Evolutionary conservation across 92 coral and sea anemone species (phyloP).

Genomic region (Hydrozoanthus gracilis): DNA sequence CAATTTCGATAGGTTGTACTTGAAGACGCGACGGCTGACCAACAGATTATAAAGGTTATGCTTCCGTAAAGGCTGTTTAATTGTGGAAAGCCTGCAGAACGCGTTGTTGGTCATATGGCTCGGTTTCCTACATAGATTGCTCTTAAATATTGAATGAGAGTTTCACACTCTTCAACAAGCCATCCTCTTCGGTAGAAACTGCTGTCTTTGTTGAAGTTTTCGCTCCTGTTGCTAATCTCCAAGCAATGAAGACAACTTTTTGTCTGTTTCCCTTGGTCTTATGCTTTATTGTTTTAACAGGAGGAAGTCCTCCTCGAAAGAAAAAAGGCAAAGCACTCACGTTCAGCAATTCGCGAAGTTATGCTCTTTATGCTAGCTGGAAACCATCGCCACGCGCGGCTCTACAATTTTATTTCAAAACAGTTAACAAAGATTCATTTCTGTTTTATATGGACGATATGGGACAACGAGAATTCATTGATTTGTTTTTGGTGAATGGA

Average conservation of each 20-base stretch:
- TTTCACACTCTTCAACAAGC: background rate
- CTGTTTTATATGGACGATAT: conserved; percentile 43
- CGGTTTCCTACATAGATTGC: background rate
- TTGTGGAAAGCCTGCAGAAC: conserved; percentile 14
- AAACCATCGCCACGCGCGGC: conserved; percentile 14
- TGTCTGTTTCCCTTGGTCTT: background rate
- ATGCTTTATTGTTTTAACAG: background rate
- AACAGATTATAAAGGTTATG: background rate
- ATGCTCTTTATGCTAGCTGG: conserved; percentile 29
- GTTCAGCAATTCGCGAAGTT: background rate
- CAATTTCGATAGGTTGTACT: conserved; percentile 33
- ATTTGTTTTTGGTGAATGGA: conserved; percentile 42
- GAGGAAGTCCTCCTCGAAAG: background rate
- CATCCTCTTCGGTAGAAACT: background rate
- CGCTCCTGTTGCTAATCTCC: background rate
- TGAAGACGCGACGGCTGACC: conserved; percentile 21
- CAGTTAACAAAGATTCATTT: conserved; percentile 29
- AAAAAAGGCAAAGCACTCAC: background rate
- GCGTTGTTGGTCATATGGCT: background rate
- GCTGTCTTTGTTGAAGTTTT: background rate
- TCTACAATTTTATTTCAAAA: conserved; percentile 21
- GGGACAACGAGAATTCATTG: conserved; percentile 49
- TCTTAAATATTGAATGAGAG: background rate
- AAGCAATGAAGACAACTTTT: conserved; percentile 23
- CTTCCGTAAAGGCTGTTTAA: conserved; percentile 20